Conservation (phyloP, 30 jellyfish, hydroid and myxozoan genomes). For the Cassiopea andromeda region DNA sequence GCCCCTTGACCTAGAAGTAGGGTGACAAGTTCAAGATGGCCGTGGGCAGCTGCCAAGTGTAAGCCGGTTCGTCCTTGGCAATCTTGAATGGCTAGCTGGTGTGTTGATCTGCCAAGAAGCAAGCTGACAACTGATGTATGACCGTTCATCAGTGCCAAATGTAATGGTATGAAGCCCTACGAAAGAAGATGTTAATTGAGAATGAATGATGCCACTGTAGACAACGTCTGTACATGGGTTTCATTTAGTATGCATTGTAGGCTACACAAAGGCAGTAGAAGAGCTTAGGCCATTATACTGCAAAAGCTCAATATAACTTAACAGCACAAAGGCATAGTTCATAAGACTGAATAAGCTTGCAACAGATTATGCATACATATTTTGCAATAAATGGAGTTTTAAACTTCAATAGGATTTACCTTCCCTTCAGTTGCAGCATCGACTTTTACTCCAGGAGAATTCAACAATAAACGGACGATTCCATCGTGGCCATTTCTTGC, state of each 20-base stretch:
- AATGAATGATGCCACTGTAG: too few relatives aligned
- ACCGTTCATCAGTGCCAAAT: slow-evolving; percentile 87
- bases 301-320: too few relatives aligned
- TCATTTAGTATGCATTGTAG: too few relatives aligned
- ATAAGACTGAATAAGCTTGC: too few relatives aligned
- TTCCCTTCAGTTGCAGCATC: slow-evolving; percentile 89
- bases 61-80: slow-evolving; percentile 86
- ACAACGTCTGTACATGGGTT: too few relatives aligned
- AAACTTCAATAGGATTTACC: slow-evolving; percentile 31
- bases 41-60: slow-evolving; percentile 91
- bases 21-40: slow-evolving; percentile 92
- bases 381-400: too few relatives aligned
- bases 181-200: not conserved
- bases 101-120: slow-evolving; percentile 88
- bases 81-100: slow-evolving; percentile 75
- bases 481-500: slow-evolving; percentile 92
- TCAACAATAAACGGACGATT: slow-evolving; percentile 82
- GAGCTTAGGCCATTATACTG: too few relatives aligned
- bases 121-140: slow-evolving; percentile 88
- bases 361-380: too few relatives aligned
- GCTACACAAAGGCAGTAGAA: too few relatives aligned
- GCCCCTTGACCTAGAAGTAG: slow-evolving; percentile 99
- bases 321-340: too few relatives aligned
- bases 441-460: slow-evolving; percentile 86
- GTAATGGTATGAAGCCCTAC: slow-evolving; percentile 88